These are phyloP conservation scores for Eucriotettix oculatus DNA, from an alignment of 2,888 invertebrate genomes.

Conservation along the genomic window DNA sequence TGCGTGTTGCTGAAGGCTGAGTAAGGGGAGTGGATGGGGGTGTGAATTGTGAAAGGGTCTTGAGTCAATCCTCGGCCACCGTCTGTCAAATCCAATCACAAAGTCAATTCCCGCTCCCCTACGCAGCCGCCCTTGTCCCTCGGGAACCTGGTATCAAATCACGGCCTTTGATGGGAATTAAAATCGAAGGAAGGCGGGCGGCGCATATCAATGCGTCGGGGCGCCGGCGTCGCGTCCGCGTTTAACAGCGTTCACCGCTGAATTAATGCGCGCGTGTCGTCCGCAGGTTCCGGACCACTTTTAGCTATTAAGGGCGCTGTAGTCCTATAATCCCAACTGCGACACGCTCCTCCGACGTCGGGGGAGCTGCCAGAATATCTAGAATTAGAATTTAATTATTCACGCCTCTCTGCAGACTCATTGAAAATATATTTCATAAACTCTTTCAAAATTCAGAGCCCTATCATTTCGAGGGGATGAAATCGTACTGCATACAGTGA, in stretches of 20 bases:
- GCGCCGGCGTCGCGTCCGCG: background rate
- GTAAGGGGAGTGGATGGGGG: background rate
- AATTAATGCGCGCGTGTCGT: background rate
- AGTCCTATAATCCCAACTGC: too few relatives aligned
- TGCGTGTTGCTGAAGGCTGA: background rate
- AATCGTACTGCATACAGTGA: too few relatives aligned
- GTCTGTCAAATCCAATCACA: constrained; percentile 14
- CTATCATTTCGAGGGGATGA: too few relatives aligned
- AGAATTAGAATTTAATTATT: too few relatives aligned
- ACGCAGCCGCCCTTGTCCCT: constrained; percentile 1
- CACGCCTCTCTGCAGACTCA: too few relatives aligned
- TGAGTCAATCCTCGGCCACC: constrained; percentile 12
- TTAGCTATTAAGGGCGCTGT: too few relatives aligned
- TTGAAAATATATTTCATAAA: too few relatives aligned
- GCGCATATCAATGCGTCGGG: background rate
- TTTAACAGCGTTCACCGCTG: background rate
- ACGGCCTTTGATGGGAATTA: constrained; percentile 10
- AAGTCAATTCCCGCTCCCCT: constrained; percentile 10
- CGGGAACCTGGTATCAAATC: constrained; percentile 6
- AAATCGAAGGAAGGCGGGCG: constrained; percentile 6
- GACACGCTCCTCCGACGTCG: too few relatives aligned
- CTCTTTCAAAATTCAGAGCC: too few relatives aligned
- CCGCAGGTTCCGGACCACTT: too few relatives aligned
- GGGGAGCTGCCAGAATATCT: too few relatives aligned
- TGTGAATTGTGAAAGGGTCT: background rate